phyloP scores from a whole-genome alignment of 1,140 invertebrate species.

The Tribolium madens region DNA sequence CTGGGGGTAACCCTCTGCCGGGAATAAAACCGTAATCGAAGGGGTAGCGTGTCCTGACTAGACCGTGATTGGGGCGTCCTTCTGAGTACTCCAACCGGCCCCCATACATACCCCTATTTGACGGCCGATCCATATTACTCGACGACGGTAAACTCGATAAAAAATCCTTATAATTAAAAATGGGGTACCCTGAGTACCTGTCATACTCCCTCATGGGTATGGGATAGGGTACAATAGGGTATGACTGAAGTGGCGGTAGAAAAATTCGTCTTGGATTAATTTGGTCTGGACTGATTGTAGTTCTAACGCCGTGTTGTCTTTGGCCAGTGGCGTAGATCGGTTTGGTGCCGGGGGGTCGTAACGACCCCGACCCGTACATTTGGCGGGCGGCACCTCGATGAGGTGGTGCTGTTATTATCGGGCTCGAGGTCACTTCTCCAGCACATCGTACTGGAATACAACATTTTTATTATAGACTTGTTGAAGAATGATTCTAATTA shows the following conservation, averaged over 20 bases:
- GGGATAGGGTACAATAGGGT: slow-evolving; percentile 18
- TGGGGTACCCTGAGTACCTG: slow-evolving; percentile 9
- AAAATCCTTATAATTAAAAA: not conserved
- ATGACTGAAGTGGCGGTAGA: not conserved
- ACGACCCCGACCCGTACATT: slow-evolving; percentile 71
- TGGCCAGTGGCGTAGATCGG: slow-evolving; percentile 54
- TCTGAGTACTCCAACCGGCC: slow-evolving; percentile 49
- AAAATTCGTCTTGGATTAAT: slow-evolving; percentile 36
- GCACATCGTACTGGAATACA: slow-evolving; percentile 49
- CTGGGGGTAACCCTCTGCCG: slow-evolving; percentile 48
- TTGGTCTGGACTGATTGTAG: slow-evolving; percentile 53
- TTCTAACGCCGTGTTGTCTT: slow-evolving; percentile 55
- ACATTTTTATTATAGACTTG: not conserved
- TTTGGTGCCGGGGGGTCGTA: slow-evolving; percentile 65
- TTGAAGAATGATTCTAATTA: not conserved
- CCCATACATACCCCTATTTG: slow-evolving; percentile 48
- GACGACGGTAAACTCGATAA: slow-evolving; percentile 14
- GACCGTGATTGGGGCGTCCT: slow-evolving; percentile 52
- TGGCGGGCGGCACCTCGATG: slow-evolving; percentile 71
- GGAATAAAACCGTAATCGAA: slow-evolving; percentile 52
- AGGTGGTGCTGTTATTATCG: slow-evolving; percentile 52
- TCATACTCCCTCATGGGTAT: slow-evolving; percentile 23
- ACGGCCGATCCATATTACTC: slow-evolving; percentile 1
- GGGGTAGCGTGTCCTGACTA: slow-evolving; percentile 46
- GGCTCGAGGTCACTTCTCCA: slow-evolving; percentile 39